These are phyloP conservation scores for Mechanitis mazaeus DNA, from an alignment of 2,888 invertebrate genomes.

Conservation along the genomic window DNA sequence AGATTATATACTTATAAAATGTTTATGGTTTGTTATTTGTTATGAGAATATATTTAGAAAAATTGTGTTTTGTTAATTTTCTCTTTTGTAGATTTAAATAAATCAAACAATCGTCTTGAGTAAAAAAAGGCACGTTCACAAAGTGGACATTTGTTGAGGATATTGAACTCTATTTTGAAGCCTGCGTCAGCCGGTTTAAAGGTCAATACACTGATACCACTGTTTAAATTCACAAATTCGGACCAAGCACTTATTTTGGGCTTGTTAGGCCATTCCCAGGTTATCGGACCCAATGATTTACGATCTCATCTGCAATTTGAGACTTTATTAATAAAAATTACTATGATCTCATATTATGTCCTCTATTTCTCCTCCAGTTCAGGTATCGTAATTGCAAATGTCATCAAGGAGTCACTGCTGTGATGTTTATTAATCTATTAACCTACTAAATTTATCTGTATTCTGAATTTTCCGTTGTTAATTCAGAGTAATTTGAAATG, in stretches of 20 bases:
- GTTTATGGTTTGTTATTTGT: neutral
- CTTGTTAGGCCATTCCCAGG: constrained; percentile 60
- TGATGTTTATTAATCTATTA: constrained; percentile 40
- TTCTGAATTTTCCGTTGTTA: neutral
- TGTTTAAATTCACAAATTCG: constrained; percentile 63
- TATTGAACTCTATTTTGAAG: constrained; percentile 63
- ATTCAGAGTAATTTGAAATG: neutral
- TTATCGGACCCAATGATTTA: constrained; percentile 64
- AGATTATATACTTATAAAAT: no score
- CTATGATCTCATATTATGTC: constrained; percentile 24
- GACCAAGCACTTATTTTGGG: constrained; percentile 55
- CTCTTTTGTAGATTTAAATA: constrained; percentile 8
- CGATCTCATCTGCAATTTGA: constrained; percentile 46
- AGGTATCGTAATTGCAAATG: constrained; percentile 17
- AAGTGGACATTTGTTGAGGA: constrained; percentile 61
- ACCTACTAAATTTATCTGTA: constrained; percentile 36
- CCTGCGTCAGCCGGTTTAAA: constrained; percentile 66
- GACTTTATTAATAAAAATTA: constrained; percentile 29
- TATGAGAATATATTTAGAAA: neutral
- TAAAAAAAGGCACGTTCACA: constrained; percentile 39
- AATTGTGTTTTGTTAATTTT: no score
- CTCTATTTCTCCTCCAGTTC: constrained; percentile 22
- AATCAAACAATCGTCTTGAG: constrained; percentile 29
- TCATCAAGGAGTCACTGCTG: constrained; percentile 15
- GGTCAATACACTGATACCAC: constrained; percentile 63